Evolutionary conservation across 1,140 invertebrate genomes (phyloP).

Genomic region (Drosophila pallidifrons): DNA sequence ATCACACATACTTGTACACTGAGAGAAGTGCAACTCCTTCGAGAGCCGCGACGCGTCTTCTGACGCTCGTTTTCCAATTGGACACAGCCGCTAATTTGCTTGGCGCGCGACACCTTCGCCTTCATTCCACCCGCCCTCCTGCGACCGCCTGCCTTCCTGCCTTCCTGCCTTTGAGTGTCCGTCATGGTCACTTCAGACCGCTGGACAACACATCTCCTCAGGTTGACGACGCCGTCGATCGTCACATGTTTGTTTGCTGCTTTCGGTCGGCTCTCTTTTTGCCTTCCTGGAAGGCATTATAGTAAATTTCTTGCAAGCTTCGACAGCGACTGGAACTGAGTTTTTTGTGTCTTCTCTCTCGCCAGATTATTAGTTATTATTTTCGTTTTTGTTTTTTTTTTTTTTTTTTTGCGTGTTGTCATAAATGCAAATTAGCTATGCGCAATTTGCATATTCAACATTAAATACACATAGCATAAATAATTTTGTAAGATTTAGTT

Average conservation of each 20-base stretch:
- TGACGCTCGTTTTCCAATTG: constrained; percentile 75
- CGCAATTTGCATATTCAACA: constrained; percentile 82
- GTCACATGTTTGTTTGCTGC: constrained; percentile 56
- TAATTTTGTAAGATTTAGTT: constrained; percentile 27
- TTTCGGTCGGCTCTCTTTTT: constrained; percentile 61
- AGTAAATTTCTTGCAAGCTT: constrained; percentile 75
- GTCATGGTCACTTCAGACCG: constrained; percentile 74
- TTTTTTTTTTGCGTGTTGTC: constrained; percentile 59
- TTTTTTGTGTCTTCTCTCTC: constrained; percentile 35
- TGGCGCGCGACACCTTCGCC: constrained; percentile 74
- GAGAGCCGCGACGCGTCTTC: not conserved
- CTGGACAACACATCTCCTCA: constrained; percentile 61
- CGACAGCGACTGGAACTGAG: constrained; percentile 39
- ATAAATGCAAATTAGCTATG: constrained; percentile 79
- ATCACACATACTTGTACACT: constrained; percentile 9
- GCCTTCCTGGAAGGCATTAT: constrained; percentile 82
- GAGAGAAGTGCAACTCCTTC: constrained; percentile 27
- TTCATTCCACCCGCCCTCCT: too few relatives aligned
- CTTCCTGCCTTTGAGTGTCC: constrained; percentile 31
- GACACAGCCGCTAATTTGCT: constrained; percentile 80
- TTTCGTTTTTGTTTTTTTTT: not conserved
- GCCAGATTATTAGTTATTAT: constrained; percentile 79
- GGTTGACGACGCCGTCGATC: constrained; percentile 16
- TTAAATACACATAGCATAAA: constrained; percentile 60
- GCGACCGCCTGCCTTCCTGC: constrained; percentile 26